A percentile compares a stretch with the other conserved stretches of the same genome.
Evolutionary conservation across 2,888 invertebrate genomes (phyloP).

Genomic region (Phania funesta): DNA sequence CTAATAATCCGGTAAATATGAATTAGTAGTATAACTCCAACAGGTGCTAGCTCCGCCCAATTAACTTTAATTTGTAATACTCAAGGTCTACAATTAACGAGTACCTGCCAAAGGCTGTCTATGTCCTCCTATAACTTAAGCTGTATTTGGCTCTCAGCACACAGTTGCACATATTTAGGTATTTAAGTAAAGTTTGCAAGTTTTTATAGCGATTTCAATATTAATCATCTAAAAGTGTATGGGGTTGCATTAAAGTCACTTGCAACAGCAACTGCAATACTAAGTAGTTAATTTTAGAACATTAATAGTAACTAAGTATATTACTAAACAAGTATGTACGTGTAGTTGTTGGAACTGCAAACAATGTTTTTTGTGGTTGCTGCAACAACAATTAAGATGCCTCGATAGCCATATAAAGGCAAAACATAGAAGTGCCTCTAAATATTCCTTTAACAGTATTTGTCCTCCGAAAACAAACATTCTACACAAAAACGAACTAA

Average conservation of each 20-base stretch:
- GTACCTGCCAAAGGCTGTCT: no score
- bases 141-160: no score
- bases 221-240: slow-evolving; percentile 4
- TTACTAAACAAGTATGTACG: neutral
- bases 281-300: slow-evolving; percentile 28
- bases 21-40: no score
- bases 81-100: no score
- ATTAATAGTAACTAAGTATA: neutral
- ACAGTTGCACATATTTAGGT: no score
- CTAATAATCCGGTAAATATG: no score
- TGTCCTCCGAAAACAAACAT: slow-evolving; percentile 6
- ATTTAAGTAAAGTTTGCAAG: no score
- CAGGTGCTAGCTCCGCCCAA: no score
- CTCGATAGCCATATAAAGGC: slow-evolving; percentile 58
- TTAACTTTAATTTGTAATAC: no score
- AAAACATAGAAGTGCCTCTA: slow-evolving; percentile 32
- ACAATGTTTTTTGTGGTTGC: neutral
- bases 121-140: no score
- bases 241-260: slow-evolving; percentile 32
- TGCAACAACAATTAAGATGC: slow-evolving; percentile 57
- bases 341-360: slow-evolving; percentile 13
- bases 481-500: neutral
- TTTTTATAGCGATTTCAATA: no score
- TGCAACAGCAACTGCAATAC: neutral
- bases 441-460: slow-evolving; percentile 32